Base-by-base conservation (phyloP, 1,140 invertebrate species). In the Polypedilum pembai region DNA sequence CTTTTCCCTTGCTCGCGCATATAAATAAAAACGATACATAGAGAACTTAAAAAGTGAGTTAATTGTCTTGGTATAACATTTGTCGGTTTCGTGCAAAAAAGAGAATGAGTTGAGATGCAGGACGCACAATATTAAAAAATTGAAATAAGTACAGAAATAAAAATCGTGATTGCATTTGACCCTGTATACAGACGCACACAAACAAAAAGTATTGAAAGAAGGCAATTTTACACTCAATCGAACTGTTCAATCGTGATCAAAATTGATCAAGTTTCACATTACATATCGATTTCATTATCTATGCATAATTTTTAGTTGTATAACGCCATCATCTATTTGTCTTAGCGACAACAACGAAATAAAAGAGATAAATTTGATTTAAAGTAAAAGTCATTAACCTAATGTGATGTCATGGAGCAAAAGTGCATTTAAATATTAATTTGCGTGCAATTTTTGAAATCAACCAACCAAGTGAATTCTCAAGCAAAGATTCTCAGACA, bases 91-190 rank as follows among this genome's bases (percentile, higher is more conserved):
- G 24, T 33, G 24, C 24, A 33, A 33, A 33, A 56, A 4, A 15
- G 45, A 56, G 45, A 12, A 56, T n/a, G 45, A 56, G 8, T 56
- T n/a, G n/a, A 56, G 45, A n/a, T 56, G 45, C 45, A 56, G 45
- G n/a, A n/a, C 45, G n/a, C 45, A 56, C 8, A 15, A 56, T n/a
- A 56, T 15, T 15, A 56, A 56, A 45, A 45, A 56, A 15, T 15
- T 56, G 45, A 56, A 56, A n/a, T n/a, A n/a, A 56, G 45, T 56
- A 56, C 1, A 33, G 24, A 33, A 33, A n/a, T n/a, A n/a, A 33
- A 56, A 56, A 56, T 56, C 45, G 45, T 56, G 45, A 56, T 56
- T 56, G 45, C 45, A 56, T n/a, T 56, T 56, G 45, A 56, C 45
- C 45, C 45, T 56, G 45, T 33, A 33, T 33, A 33, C 24, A 33